Conservation (phyloP, 2,113 vertebrate genomes). For the Cololabis saira region DNA sequence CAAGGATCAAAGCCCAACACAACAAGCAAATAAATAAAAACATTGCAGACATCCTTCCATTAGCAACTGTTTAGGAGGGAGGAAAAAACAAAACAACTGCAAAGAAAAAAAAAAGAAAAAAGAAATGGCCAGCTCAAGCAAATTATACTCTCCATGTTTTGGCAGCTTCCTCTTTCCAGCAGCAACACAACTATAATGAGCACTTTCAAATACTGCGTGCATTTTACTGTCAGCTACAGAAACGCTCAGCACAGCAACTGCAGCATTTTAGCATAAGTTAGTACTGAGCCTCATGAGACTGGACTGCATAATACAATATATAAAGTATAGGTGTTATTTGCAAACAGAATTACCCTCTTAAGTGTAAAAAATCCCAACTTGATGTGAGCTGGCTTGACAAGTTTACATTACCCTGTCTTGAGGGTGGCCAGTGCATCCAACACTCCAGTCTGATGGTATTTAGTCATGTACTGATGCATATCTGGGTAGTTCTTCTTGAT, state of each 20-base stretch:
- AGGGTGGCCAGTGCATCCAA: slow-evolving; percentile 94
- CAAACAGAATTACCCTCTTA: slow-evolving; percentile 48
- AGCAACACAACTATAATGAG: slow-evolving; percentile 66
- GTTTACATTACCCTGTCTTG: slow-evolving; percentile 90
- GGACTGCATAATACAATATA: slow-evolving; percentile 17
- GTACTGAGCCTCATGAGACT: slow-evolving; percentile 28
- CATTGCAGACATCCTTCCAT: slow-evolving; percentile 37
- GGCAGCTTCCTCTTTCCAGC: slow-evolving; percentile 56
- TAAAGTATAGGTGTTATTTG: slow-evolving; percentile 28
- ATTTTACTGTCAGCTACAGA: slow-evolving; percentile 51
- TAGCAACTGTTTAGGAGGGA: slow-evolving; percentile 35
- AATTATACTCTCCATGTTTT: slow-evolving; percentile 59
- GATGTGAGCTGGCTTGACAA: slow-evolving; percentile 32
- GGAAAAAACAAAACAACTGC: slow-evolving; percentile 30
- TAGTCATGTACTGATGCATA: slow-evolving; percentile 99
- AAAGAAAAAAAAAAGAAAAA: slow-evolving; percentile 7
- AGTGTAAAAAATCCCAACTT: slow-evolving; percentile 27
- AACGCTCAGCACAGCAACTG: slow-evolving; percentile 53
- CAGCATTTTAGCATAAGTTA: slow-evolving; percentile 41
- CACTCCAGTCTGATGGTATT: slow-evolving; percentile 94
- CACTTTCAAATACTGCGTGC: slow-evolving; percentile 41
- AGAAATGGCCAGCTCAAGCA: slow-evolving; percentile 54
- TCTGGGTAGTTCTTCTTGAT: slow-evolving; percentile 98
- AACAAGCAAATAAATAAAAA: slow-evolving; percentile 55
- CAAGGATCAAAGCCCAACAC: slow-evolving; percentile 43